Evolutionary conservation across 2,888 invertebrate species (phyloP), one percentile per base, ranked within the genome.

Genomic region (Diaphora mendica): DNA sequence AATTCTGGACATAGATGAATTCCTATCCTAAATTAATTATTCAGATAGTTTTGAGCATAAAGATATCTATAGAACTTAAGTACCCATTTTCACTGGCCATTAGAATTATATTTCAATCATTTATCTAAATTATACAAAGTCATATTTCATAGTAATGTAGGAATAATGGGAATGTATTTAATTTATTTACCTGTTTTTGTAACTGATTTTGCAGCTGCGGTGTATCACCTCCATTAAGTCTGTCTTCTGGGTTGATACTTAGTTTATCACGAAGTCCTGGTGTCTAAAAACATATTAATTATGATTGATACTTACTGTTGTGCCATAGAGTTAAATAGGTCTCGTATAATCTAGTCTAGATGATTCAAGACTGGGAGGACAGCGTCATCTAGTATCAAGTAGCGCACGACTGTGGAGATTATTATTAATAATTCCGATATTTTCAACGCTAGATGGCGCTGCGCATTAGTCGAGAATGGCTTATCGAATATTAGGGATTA

Each of bases 231-330:
- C 96, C 96, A 64, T 96, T 97, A 76, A 98, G 85, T 73, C 96
- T 97, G 74, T 98, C 98, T 87, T 99, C 99, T 0, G 98, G 97
- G 92, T 99, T 99, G 82, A 99, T 99, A 89, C 97, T 99, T 70
- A 99, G 96, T 87, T 99, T 99, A 90, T 99, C 99, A 64, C 99
- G 96, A 5, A 99, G 97, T 0, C 98, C 98, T 0, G 97, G 97
- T 0, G 97, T 97, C 91, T 95, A 91, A 42, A 82, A 0, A 71
- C 0, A 66, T 51, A 51, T 68, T 68, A 17, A 68, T n/a, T 51
- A 68, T 11, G 1, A 33, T 30, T 35, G 44, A 23, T 20, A 20
- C n/a, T 59, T 13, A 26, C n/a, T n/a, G n/a, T n/a, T n/a, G n/a
- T n/a, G n/a, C n/a, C n/a, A n/a, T n/a, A n/a, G n/a, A n/a, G n/a